Evolutionary conservation across 2,888 invertebrate species (phyloP).

Genomic region (Drosophila recens): DNA sequence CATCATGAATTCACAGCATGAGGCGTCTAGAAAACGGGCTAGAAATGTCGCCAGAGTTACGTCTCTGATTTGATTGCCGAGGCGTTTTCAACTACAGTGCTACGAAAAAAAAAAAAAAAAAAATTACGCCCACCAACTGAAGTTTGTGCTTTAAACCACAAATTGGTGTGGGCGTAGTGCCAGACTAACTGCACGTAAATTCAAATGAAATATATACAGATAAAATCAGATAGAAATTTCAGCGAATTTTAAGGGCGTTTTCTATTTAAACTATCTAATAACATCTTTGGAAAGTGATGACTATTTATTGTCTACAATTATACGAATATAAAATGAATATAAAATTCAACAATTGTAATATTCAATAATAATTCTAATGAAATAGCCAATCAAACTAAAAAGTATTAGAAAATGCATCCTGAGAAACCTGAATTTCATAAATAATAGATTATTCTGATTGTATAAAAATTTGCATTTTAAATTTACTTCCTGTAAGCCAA

Average conservation of each 20-base stretch:
- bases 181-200: slow-evolving; percentile 21
- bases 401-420: not conserved
- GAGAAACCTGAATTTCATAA: not conserved
- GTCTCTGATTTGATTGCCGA: slow-evolving; percentile 45
- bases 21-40: slow-evolving; percentile 48
- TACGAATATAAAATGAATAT: too few species aligned
- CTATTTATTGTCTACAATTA: not conserved
- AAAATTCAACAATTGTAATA: too few species aligned
- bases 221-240: slow-evolving; percentile 6
- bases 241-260: slow-evolving; percentile 10
- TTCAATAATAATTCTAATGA: not conserved
- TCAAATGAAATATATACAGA: not conserved
- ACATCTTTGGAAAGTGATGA: not conserved
- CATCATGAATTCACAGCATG: slow-evolving; percentile 25
- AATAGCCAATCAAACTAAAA: not conserved
- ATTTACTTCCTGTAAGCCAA: too few species aligned
- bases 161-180: slow-evolving; percentile 38
- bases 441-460: not conserved
- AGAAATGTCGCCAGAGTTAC: slow-evolving; percentile 55
- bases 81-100: slow-evolving; percentile 40
- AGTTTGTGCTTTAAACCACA: slow-evolving; percentile 3
- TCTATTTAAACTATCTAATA: slow-evolving; percentile 4
- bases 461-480: too few species aligned
- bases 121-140: slow-evolving; percentile 42
- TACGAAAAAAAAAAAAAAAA: slow-evolving; percentile 7